Percentiles rank a stretch among this genome's conserved stretches.
phyloP scores from a whole-genome alignment of 2,888 invertebrate species.

The Homarus gammarus region DNA sequence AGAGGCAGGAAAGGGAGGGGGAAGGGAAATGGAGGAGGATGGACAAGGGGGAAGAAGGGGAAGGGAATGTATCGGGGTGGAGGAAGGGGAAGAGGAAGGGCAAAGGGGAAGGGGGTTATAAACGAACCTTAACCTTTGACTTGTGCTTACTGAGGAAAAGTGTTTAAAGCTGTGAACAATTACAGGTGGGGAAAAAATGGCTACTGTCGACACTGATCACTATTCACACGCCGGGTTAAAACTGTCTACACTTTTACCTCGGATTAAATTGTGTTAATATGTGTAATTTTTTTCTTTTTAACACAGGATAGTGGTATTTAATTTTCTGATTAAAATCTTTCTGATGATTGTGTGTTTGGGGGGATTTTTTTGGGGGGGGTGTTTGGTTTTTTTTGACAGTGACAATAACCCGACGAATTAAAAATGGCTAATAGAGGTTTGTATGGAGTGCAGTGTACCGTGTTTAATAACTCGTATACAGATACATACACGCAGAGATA shows the following conservation, averaged over 20 bases:
- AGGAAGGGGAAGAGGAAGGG: too few relatives aligned
- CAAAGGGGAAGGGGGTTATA: too few relatives aligned
- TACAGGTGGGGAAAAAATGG: neutral
- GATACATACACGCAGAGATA: neutral
- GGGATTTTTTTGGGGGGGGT: too few relatives aligned
- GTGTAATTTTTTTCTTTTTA: too few relatives aligned
- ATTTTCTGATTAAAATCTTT: constrained; percentile 7
- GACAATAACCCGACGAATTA: neutral
- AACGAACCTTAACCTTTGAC: neutral
- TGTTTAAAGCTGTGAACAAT: neutral
- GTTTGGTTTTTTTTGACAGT: too few relatives aligned
- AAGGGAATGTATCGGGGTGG: too few relatives aligned
- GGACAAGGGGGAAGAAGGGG: too few relatives aligned
- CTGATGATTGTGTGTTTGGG: neutral
- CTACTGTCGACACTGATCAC: neutral
- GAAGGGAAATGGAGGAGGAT: too few relatives aligned
- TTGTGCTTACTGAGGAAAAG: neutral
- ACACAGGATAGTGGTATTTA: neutral
- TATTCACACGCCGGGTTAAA: neutral
- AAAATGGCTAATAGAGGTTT: neutral
- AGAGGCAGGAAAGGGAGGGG: too few relatives aligned
- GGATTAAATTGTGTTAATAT: neutral
- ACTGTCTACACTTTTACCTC: neutral
- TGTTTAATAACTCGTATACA: neutral
- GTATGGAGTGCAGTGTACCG: neutral